Evolutionary conservation across 2,113 vertebrate genomes (phyloP), one percentile per base, ranked within the genome.

Genomic region (Oryzias woworae): DNA sequence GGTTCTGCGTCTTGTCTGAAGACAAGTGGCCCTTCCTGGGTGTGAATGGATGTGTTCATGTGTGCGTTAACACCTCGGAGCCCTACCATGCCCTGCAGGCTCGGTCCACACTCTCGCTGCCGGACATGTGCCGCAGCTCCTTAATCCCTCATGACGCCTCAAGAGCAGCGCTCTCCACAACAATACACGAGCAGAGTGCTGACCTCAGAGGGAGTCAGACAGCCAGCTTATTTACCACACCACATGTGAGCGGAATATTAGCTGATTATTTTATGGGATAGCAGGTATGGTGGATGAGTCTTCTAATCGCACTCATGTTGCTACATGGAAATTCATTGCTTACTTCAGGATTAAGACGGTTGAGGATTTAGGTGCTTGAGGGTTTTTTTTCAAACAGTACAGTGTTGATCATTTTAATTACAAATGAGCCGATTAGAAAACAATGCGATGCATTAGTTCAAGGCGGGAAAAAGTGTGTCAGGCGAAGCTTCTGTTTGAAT

Each of bases 81-180:
- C 72, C 51, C 47, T 28, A 53, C 47, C 60, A 70, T 52, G 48
- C 69, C 18, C 53, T 7, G 58, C 72, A 54, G 62, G 45, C 61
- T 66, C 48, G 1, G 67, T 43, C 65, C 73, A 75, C 82, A 85
- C 84, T 88, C 87, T 89, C 88, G 80, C 85, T 87, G 69, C 74
- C 73, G 80, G 82, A 88, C 89, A 89, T 88, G 89, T 87, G 86
- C 83, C 75, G 41, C 70, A 14, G n/a, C 61, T 51, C n/a, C 4
- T 73, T 90, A 90, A 90, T 90, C 86, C 82, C 53, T 52, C 68
- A 36, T 61, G 75, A 88, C 65, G 79, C 83, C 63, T 68, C 55
- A n/a, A 53, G 58, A 67, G 69, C 82, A 73, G 80, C 63, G 46
- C 57, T 36, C 74, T 47, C 43, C 1, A 18, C 67, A 46, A 18